A percentile compares a stretch with the other conserved stretches of the same genome.
phyloP scores from a whole-genome alignment of 2,113 vertebrate genomes.

The Tamias sibiricus region DNA sequence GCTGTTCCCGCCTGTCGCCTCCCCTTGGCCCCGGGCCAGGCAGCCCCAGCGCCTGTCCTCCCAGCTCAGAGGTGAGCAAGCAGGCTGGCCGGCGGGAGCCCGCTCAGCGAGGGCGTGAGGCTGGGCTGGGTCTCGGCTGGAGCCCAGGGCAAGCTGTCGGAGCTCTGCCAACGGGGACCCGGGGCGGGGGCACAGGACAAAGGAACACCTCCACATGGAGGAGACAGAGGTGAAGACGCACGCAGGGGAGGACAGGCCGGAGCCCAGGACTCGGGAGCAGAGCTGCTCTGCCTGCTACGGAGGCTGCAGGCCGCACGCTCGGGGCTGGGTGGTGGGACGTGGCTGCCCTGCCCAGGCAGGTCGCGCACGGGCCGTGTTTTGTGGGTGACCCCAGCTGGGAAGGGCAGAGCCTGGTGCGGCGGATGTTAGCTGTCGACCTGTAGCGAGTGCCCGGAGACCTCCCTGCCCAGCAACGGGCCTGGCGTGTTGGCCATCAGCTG shows the following conservation, averaged over 20 bases:
- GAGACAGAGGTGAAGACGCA: background rate
- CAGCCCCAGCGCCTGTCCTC: background rate
- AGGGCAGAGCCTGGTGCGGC: background rate
- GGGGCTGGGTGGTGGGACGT: background rate
- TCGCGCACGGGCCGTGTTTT: too few species aligned
- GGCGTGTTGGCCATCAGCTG: background rate
- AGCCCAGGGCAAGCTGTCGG: too few species aligned
- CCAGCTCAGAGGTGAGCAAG: background rate
- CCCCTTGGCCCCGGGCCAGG: background rate
- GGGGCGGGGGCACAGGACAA: background rate
- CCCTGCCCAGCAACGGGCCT: background rate
- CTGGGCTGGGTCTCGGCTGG: too few species aligned
- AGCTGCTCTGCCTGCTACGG: background rate
- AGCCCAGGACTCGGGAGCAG: background rate
- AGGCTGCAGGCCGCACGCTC: accelerated
- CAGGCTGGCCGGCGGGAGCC: too few species aligned
- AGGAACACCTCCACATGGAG: background rate
- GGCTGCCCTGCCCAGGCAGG: background rate
- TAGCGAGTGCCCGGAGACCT: background rate
- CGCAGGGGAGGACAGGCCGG: background rate
- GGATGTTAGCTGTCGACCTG: background rate
- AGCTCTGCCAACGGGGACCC: too few species aligned
- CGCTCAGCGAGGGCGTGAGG: background rate
- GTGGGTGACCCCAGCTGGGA: background rate
- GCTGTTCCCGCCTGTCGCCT: accelerated